Percentiles rank a stretch among this genome's conserved stretches.
Evolutionary conservation across 64 coral and sea anemone species (phyloP).

Genomic region (Acropora tenuis): DNA sequence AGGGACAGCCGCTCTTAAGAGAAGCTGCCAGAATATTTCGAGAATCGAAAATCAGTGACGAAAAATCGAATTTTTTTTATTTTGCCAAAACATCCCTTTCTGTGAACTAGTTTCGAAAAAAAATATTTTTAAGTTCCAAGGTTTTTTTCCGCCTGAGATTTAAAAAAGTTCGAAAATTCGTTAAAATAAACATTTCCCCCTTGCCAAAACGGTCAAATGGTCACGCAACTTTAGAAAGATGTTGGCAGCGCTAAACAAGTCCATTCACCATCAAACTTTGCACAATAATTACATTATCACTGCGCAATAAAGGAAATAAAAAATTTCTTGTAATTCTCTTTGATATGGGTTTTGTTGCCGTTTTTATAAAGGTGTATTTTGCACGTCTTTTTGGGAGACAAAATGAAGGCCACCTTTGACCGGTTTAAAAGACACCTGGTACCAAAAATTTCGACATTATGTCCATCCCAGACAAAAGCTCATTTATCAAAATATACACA

Average conservation of each 20-base stretch:
- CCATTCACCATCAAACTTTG: background rate
- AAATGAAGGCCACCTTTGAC: conserved; percentile 37
- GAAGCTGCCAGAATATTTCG: background rate
- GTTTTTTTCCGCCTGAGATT: background rate
- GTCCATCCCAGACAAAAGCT: background rate
- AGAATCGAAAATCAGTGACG: background rate
- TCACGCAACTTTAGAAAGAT: background rate
- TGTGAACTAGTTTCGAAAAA: background rate
- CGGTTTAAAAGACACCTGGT: conserved; percentile 25
- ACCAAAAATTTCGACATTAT: conserved; percentile 6
- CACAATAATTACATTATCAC: background rate
- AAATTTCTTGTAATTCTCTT: background rate
- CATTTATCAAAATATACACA: background rate
- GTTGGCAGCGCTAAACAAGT: background rate
- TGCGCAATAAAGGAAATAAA: background rate
- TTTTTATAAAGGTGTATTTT: background rate
- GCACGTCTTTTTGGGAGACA: conserved; percentile 19
- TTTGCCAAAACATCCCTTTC: background rate
- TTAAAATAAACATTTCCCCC: background rate
- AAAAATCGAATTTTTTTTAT: background rate
- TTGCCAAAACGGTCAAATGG: no score
- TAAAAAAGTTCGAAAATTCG: background rate
- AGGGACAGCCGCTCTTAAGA: background rate
- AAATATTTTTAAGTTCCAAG: background rate
- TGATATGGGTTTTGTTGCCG: background rate